Evolutionary conservation across 35 echinoderm and acorn worm species (phyloP).

Genomic region (Patiria miniata): DNA sequence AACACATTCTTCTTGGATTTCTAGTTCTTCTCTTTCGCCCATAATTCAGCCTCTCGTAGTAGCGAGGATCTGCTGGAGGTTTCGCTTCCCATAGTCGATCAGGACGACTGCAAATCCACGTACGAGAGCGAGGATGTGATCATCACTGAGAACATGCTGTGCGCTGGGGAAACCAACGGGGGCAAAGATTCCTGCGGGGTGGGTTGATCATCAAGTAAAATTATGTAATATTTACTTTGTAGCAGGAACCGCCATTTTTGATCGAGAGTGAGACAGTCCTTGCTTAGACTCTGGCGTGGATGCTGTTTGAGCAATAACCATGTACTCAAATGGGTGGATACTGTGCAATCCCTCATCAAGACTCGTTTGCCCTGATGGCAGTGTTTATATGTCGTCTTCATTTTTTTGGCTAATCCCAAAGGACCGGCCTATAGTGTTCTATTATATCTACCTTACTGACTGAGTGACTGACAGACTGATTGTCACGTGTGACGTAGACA

Average conservation of each 20-base stretch:
- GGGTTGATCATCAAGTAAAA: not conserved
- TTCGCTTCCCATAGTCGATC: conserved; percentile 54
- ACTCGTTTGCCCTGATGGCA: no score
- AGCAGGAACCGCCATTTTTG: not conserved
- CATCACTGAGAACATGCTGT: conserved; percentile 84
- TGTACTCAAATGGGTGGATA: no score
- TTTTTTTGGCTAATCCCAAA: no score
- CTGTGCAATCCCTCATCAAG: no score
- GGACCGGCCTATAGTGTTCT: no score
- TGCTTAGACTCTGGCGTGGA: not conserved
- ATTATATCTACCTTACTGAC: no score
- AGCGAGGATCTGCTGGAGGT: conserved; percentile 64
- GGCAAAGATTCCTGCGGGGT: conserved; percentile 82
- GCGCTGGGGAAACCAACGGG: conserved; percentile 64
- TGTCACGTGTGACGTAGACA: no score
- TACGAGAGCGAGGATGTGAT: conserved; percentile 30
- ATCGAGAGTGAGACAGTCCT: not conserved
- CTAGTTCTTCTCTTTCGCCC: no score
- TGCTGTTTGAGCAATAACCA: no score
- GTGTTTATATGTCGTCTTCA: no score
- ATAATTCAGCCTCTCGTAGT: not conserved
- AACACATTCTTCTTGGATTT: no score
- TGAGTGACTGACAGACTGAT: no score
- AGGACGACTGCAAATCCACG: conserved; percentile 24
- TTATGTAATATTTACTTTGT: not conserved